Base-by-base conservation (phyloP, 2,888 invertebrate genomes). In the Podotricha telesiphe region DNA sequence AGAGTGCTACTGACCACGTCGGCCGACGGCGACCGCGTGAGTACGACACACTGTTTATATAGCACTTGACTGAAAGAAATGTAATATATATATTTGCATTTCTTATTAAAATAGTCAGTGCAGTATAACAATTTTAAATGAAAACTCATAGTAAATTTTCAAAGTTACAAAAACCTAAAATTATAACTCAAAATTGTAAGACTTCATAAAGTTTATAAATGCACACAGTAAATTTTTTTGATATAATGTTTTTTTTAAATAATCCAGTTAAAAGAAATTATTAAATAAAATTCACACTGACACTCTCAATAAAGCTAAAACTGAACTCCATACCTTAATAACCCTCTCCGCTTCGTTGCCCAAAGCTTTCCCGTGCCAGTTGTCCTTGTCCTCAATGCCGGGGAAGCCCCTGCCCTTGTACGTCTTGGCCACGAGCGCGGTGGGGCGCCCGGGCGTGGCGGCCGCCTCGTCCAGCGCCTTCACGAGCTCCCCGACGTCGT, bases 361-460 rank as follows among this genome's bases (percentile, higher is more conserved):
- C 69, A 99, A 90, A 0, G 99, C 96, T 88, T 99, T 99, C 64
- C 99, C 99, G 84, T 99, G 99, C 99, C 99, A 99, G 89, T 98
- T 98, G 69, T 98, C 97, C 76, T 95, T 79, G 86, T 99, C 97
- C 87, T 99, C 99, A 81, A 99, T 98, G 65, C 96, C 96, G 51
- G 96, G 95, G 92, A 98, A 98, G 79, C 95, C 96, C 84, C 95
- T 96, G 22, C 99, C 99, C 93, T 99, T 99, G 89, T 94, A 97
- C 0, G 99, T 99, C 93, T 99, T 99, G 64, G 98, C 98, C 73
- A 99, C 93, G 69, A 99, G 94, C 42, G 98, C 99, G 15, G 99
- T 98, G 59, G 99, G 99, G 78, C 96, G 95, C 74, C 95, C 97
- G 82, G 95, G 94, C 0, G 95, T 96, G 15, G 89, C 89, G 20